A percentile compares a stretch with the other conserved stretches of the same genome.
These are phyloP conservation scores for Temnothorax nylanderi DNA, from an alignment of 1,140 invertebrate genomes.

Conservation along the genomic window DNA sequence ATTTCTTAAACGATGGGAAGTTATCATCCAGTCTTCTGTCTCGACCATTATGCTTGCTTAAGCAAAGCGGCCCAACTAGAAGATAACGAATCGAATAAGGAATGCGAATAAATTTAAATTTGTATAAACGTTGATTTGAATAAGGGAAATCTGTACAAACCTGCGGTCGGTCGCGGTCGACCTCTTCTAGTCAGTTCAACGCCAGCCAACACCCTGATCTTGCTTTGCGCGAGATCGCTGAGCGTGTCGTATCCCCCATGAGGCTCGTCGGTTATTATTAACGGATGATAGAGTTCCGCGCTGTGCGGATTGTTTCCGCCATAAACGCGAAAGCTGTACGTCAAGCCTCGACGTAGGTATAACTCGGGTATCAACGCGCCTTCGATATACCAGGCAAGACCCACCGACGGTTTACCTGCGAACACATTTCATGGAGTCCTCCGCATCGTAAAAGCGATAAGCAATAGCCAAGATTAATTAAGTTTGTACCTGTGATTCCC, in stretches of 20 bases:
- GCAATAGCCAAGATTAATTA: neutral
- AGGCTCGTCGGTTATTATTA: slow-evolving; percentile 96
- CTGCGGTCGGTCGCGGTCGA: slow-evolving; percentile 91
- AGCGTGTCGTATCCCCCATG: slow-evolving; percentile 93
- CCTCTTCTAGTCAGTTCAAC: slow-evolving; percentile 94
- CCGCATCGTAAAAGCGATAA: neutral
- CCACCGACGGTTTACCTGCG: slow-evolving; percentile 86
- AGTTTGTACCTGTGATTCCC: slow-evolving; percentile 88
- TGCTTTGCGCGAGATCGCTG: slow-evolving; percentile 89
- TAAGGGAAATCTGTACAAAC: slow-evolving; percentile 78
- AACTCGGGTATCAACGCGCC: slow-evolving; percentile 94
- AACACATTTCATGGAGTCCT: slow-evolving; percentile 27
- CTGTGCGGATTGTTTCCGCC: slow-evolving; percentile 97
- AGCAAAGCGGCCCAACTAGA: slow-evolving; percentile 92
- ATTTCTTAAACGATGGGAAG: slow-evolving; percentile 93
- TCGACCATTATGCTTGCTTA: slow-evolving; percentile 88
- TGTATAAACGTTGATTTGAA: neutral
- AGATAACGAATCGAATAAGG: slow-evolving; percentile 57
- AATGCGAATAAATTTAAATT: neutral
- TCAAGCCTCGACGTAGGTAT: slow-evolving; percentile 93
- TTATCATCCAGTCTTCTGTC: slow-evolving; percentile 93
- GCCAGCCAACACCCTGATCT: slow-evolving; percentile 93
- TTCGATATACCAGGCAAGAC: slow-evolving; percentile 94
- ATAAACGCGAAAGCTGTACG: slow-evolving; percentile 93
- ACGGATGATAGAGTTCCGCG: slow-evolving; percentile 94